Base-by-base conservation (phyloP, 2,888 invertebrate species). In the Cryptus viduatorius region DNA sequence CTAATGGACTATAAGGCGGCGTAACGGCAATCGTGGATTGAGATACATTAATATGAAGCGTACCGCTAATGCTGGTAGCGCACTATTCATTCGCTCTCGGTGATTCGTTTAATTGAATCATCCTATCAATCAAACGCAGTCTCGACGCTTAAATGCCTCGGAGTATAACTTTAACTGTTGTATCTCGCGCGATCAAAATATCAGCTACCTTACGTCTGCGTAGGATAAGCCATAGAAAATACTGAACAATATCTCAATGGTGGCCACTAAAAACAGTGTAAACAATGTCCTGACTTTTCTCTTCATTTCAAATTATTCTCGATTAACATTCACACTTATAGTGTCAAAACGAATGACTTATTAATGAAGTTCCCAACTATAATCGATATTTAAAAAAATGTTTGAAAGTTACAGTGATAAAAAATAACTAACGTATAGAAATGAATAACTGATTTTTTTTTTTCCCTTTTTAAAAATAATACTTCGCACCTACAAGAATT, bases 11-110 rank as follows among this genome's bases (percentile, higher is more conserved):
- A 81, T 82, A 78, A 65, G 69, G 46, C 19, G 19, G 56, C 46
- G 78, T 19, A 14, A 81, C 78, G 75, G 81, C 59, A 29, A 59
- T 61, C 56, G 48, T 67, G 56, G 73, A 84, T 84, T 84, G 81
- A 84, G 84, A 84, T 84, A 82, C 77, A 78, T 59, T 75, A 75
- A 65, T 73, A 84, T 84, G 81, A 82, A 78, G 84, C 78, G 72
- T 29, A 61, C 48, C 76, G 75, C 61, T 84, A 69, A 84, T 82
- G 46, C 79, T 61, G 46, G 59, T 37, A 24, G 24, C 56, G 71
- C 48, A 48, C 76, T 79, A 75, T 83, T 83, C 83, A 72, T 83
- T 80, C 81, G 61, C 53, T 73, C 81, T 42, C 53, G 46, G 67
- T 67, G 65, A 64, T 78, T 42, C 73, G 72, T 81, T 78, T 84